Conservation (phyloP, 2,888 invertebrate species). For the Minunthozetes semirufus region DNA sequence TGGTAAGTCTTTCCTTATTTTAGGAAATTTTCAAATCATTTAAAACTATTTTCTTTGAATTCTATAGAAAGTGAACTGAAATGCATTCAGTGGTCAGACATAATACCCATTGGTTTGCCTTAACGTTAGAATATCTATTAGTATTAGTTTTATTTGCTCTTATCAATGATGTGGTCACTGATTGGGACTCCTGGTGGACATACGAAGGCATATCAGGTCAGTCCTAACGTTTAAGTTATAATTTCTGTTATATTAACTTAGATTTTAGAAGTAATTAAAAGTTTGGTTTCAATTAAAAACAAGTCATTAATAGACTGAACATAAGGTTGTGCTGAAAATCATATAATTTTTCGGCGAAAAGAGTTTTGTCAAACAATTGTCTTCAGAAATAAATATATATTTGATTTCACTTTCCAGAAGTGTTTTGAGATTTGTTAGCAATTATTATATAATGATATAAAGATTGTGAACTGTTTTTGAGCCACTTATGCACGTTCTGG, state of each 20-base stretch:
- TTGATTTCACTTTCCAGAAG: too few relatives aligned
- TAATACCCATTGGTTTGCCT: not conserved
- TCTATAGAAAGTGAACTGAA: not conserved
- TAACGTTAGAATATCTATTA: not conserved
- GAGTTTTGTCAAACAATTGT: too few relatives aligned
- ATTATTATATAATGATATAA: too few relatives aligned
- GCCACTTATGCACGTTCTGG: not conserved
- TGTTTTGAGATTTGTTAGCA: too few relatives aligned
- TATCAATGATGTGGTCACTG: conserved; percentile 36
- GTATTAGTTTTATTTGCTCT: not conserved
- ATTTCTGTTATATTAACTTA: not conserved
- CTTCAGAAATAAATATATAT: too few relatives aligned
- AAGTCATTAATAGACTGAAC: too few relatives aligned
- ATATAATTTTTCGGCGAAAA: too few relatives aligned
- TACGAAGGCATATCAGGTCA: conserved; percentile 41
- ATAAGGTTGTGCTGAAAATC: too few relatives aligned
- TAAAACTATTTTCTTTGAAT: not conserved
- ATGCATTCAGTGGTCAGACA: not conserved
- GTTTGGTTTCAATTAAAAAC: too few relatives aligned
- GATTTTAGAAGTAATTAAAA: too few relatives aligned
- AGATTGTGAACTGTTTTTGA: not conserved
- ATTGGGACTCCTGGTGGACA: conserved; percentile 42
- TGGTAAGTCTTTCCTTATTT: not conserved
- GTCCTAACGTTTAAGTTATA: not conserved
- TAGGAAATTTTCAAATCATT: not conserved